Evolutionary conservation across 2,113 vertebrate species (phyloP), one percentile per base, ranked within the genome.

Genomic region (Climacteris rufus): DNA sequence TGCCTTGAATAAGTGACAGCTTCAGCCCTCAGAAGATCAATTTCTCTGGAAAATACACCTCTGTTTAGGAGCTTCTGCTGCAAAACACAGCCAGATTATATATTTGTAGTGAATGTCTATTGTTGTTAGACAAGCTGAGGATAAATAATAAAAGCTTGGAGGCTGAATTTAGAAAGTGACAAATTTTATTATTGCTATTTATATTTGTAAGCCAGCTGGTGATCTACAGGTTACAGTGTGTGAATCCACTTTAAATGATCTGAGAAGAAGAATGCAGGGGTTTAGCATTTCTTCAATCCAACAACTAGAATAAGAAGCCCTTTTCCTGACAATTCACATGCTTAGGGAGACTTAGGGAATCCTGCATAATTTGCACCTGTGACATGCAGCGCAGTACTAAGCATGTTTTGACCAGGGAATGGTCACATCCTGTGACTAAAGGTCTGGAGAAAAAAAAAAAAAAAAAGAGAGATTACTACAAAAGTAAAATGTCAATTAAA

Each of bases 381-480:
- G 56, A 5, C 5, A 15, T 13, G 24, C 22, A 87, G 31, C 21
- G 79, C 33, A 35, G 11, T 7, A n/a, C 22, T 40, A 10, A 56
- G 40, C 3, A 2, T 10, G 15, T 54, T 35, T 25, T 75, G 69
- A 81, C 6, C 35, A 54, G 6, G 3, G 40, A 60, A 60, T 23
- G 13, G 14, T 57, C 49, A 45, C 24, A 52, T 22, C 8, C 9
- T 39, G 1, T 18, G 22, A 28, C 14, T 37, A 64, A 89, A 64
- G 4, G 9, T 21, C 35, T 63, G 18, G 1, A 10, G 3, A 18
- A 17, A 45, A 35, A 10, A 4, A 24, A 10, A 13, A 42, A 65
- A n/a, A 4, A 5, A 30, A 15, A 25, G 9, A 21, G 1, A 53
- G 2, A 5, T 31, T 2, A 19, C 5, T 42, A 15, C 6, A 60